A percentile compares a stretch with the other conserved stretches of the same genome.
Conservation (phyloP, 2,113 vertebrate genomes). For the Calypte anna region DNA sequence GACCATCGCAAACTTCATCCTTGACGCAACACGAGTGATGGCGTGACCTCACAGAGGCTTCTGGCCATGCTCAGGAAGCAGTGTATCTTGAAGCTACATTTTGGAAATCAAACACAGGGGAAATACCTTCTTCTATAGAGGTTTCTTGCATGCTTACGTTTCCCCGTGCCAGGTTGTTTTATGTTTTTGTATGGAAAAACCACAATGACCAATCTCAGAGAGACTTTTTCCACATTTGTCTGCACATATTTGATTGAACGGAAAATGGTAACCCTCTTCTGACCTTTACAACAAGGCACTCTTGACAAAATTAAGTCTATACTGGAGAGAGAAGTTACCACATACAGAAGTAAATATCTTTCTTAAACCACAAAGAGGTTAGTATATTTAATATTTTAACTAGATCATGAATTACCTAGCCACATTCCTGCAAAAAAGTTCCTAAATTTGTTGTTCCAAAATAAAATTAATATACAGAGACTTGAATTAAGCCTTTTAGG, state of each 20-base stretch:
- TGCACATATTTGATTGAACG: neutral
- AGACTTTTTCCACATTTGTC: neutral
- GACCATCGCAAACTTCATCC: neutral
- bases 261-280: neutral
- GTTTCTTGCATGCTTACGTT: neutral
- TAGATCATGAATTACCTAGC: neutral
- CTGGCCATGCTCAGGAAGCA: fast-evolving
- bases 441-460: neutral
- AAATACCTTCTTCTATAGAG: neutral
- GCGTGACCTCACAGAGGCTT: neutral
- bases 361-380: neutral
- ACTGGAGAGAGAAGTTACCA: neutral
- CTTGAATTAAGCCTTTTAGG: neutral
- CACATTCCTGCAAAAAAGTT: neutral
- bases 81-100: neutral
- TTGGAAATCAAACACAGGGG: neutral
- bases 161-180: neutral
- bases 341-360: neutral
- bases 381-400: neutral
- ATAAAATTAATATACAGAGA: neutral
- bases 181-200: neutral
- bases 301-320: neutral
- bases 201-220: neutral
- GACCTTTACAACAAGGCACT: neutral
- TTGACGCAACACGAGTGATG: neutral